These are phyloP conservation scores for Cavia porcellus DNA, from an alignment of 2,113 vertebrate genomes.

Conservation along the genomic window DNA sequence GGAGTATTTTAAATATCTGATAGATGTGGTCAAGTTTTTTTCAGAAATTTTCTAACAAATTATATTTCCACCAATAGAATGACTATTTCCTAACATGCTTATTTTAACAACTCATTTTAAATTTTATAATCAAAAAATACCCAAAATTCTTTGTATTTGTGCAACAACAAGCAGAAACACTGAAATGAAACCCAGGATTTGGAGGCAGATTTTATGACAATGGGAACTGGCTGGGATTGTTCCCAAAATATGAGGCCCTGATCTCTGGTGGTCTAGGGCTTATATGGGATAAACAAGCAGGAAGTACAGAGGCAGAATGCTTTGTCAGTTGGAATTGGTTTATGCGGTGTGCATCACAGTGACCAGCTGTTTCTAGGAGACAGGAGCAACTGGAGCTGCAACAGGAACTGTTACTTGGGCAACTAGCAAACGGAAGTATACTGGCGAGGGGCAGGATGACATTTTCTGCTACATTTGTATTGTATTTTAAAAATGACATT, in stretches of 20 bases:
- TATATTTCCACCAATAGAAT: background rate
- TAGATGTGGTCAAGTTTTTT: background rate
- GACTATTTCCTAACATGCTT: background rate
- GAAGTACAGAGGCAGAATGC: background rate
- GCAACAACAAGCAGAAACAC: background rate
- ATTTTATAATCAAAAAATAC: background rate
- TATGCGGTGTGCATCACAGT: background rate
- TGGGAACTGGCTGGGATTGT: background rate
- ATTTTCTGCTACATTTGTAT: background rate
- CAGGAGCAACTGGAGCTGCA: background rate
- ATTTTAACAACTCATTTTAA: slow-evolving; percentile 19
- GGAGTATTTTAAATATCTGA: background rate
- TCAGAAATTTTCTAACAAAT: slow-evolving; percentile 28
- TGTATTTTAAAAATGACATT: background rate
- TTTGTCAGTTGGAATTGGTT: background rate
- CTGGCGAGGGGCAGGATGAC: background rate
- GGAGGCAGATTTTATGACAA: background rate
- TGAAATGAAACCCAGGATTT: background rate
- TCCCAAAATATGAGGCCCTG: background rate
- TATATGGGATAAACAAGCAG: background rate
- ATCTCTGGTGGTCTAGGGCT: background rate
- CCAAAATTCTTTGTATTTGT: background rate
- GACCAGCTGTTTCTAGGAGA: background rate
- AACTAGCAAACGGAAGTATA: background rate
- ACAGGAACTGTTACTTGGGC: background rate